phyloP scores from a whole-genome alignment of 2,797 vertebrate genomes.

The Buceros bicornis region DNA sequence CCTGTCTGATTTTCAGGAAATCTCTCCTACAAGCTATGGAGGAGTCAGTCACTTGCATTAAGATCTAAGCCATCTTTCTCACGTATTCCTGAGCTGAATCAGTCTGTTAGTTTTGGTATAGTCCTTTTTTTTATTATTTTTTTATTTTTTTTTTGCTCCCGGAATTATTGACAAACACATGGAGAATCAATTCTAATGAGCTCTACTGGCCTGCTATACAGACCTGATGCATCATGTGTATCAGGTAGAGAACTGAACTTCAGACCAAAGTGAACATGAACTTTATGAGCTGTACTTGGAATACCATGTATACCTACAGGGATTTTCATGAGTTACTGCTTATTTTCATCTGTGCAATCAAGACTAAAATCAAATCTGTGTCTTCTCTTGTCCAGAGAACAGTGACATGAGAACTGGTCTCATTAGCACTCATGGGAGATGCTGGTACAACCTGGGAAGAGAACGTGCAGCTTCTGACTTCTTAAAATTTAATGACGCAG shows the following conservation, averaged over 20 bases:
- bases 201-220: not conserved
- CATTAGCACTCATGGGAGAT: slow-evolving; percentile 60
- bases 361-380: not conserved
- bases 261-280: not conserved
- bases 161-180: not conserved
- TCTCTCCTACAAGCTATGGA: not conserved
- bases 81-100: not conserved
- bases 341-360: slow-evolving; percentile 35
- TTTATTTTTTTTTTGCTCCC: not conserved
- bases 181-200: not conserved
- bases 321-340: slow-evolving; percentile 36
- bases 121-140: not conserved
- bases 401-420: slow-evolving; percentile 7
- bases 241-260: not conserved
- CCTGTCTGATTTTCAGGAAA: slow-evolving; percentile 29
- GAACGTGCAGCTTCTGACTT: slow-evolving; percentile 30
- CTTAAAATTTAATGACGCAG: slow-evolving; percentile 73
- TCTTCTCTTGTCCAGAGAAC: slow-evolving; percentile 35
- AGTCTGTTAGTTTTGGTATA: not conserved
- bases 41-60: not conserved
- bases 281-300: not conserved
- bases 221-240: not conserved
- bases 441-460: slow-evolving; percentile 11
- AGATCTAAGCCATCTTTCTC: not conserved
- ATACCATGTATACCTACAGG: not conserved